Base-by-base conservation (phyloP, 2,113 vertebrate species). In the Varanus komodoensis region DNA sequence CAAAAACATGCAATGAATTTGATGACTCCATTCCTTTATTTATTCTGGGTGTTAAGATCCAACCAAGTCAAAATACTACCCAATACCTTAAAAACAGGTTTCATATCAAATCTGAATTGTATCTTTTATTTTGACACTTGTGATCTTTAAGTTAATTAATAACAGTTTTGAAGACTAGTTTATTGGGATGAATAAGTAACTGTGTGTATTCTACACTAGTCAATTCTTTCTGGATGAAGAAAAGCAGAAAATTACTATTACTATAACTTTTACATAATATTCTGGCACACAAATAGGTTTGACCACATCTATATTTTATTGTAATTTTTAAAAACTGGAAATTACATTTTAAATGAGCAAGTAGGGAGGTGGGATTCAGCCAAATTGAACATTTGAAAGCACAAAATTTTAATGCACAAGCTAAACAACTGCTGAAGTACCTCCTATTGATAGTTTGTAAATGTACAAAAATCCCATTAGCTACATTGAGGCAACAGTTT, bases 301-400 rank as follows among this genome's bases (percentile, higher is more conserved):
- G 81, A 50, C 3, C 38, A 61, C 34, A 61, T 74, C 48, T 52
- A 87, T 2, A 61, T 89, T 93, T 92, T 87, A 68, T 64, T 64
- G 61, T 64, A 19, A 64, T 64, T 64, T 64, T 64, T 64, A 64
- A 64, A 64, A 64, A 92, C 7, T 44, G 32, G 17, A 57, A 48
- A 81, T 12, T 3, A 25, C 52, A 4, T 87, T 68, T 71, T 89
- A 89, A 87, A 87, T 73, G 86, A 11, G 90, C 92, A 93, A 93
- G 14, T 12, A 67, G 81, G 44, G 50, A 86, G 44, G 80, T 89
- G 21, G 44, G 5, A 32, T 80, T 84, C 67, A 87, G 15, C n/a
- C 93, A 81, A 94, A 92, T 6, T 2, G 14, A 38, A 3, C 1
- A 38, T 52, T 80, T 80, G 8, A 80, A 32, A 54, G 12, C 50